Percentiles rank a stretch among this genome's conserved stretches.
phyloP scores from a whole-genome alignment of 2,888 invertebrate species.

The Mesochorus sp. region DNA sequence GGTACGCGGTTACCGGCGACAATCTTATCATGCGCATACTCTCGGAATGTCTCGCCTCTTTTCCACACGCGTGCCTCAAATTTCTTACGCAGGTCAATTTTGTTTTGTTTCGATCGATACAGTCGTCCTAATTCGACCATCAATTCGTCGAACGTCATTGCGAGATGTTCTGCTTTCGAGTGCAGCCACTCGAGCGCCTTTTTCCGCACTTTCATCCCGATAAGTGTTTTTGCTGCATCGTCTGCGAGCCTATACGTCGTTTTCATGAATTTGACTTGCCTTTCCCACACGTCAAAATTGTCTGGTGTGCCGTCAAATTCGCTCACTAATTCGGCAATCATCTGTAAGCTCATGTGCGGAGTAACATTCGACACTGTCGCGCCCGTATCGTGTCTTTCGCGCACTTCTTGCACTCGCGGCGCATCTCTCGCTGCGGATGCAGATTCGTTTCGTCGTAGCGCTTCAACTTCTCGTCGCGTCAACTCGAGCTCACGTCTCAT shows the following conservation, averaged over 20 bases:
- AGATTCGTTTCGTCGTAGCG: neutral
- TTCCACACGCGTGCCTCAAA: slow-evolving; percentile 57
- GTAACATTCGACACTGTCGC: neutral
- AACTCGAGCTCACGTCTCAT: neutral
- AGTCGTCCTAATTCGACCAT: slow-evolving; percentile 43
- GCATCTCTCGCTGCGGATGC: neutral
- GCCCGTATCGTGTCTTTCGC: neutral
- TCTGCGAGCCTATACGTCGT: slow-evolving; percentile 44
- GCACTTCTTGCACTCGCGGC: neutral
- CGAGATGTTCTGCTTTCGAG: slow-evolving; percentile 43
- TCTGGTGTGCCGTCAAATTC: slow-evolving; percentile 43
- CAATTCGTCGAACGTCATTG: slow-evolving; percentile 40
- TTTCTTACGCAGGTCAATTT: slow-evolving; percentile 37
- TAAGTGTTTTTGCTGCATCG: slow-evolving; percentile 26
- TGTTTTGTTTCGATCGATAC: slow-evolving; percentile 38
- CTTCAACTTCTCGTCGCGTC: neutral
- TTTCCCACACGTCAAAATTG: slow-evolving; percentile 42
- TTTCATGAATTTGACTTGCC: slow-evolving; percentile 40
- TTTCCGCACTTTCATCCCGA: slow-evolving; percentile 41
- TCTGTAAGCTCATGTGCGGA: slow-evolving; percentile 20
- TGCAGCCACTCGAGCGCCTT: slow-evolving; percentile 51
- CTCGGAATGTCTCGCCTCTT: slow-evolving; percentile 45
- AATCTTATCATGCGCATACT: slow-evolving; percentile 59
- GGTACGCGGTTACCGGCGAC: slow-evolving; percentile 52
- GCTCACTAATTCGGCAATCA: slow-evolving; percentile 43